phyloP scores from a whole-genome alignment of 2,113 vertebrate genomes.

The Sinocyclocheilus rhinocerous region DNA sequence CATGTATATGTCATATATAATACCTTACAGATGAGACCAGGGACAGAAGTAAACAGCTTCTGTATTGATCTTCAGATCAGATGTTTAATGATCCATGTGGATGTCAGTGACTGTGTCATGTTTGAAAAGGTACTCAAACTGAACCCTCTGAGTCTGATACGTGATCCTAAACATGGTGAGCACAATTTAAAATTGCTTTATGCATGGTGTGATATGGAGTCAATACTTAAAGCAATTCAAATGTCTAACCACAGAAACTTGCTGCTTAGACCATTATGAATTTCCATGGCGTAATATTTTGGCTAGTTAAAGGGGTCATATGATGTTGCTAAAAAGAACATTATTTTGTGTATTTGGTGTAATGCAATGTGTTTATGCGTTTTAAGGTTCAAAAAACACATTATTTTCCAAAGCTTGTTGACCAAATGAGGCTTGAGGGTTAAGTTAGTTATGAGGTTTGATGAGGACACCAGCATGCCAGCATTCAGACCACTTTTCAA shows the following conservation, averaged over 20 bases:
- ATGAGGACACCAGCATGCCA: background rate
- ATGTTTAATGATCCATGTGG: background rate
- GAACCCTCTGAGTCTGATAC: background rate
- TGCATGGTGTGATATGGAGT: background rate
- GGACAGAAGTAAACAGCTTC: background rate
- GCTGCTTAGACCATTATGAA: background rate
- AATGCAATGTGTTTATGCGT: no score
- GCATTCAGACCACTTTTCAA: background rate
- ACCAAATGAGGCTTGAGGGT: background rate
- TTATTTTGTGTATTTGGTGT: no score
- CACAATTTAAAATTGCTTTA: conserved; percentile 14
- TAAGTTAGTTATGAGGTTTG: background rate
- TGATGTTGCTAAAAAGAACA: no score
- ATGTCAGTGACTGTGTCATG: background rate
- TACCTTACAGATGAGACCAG: background rate
- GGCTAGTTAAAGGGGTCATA: background rate
- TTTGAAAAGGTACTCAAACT: background rate
- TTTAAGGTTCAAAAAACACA: no score
- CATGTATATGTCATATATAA: conserved; percentile 13
- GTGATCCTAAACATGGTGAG: background rate
- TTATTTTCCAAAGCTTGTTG: background rate
- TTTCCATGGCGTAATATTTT: background rate
- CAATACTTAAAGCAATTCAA: background rate
- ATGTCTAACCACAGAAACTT: background rate
- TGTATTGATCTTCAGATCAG: conserved; percentile 16